Base-by-base conservation (phyloP, 2,888 invertebrate genomes). In the Cistogaster globosa region DNA sequence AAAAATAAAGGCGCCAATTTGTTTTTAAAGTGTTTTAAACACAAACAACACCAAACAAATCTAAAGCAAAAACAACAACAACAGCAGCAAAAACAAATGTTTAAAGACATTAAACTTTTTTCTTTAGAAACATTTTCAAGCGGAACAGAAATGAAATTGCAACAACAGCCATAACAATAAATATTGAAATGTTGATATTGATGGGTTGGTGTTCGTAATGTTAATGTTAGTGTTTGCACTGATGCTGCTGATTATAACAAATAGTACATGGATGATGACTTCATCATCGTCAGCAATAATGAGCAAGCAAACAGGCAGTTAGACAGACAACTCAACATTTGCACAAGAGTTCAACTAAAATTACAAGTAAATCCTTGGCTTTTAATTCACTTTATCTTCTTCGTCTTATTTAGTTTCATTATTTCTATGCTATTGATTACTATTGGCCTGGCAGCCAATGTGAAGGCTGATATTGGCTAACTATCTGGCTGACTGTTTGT, bases 241-340 rank as follows among this genome's bases (percentile, higher is more conserved):
- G 53, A 36, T 72, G 67, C 53, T 67, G 63, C 67, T 60, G 79
- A 83, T 83, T 79, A 79, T 79, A 68, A 83, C 63, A 78, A 76
- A 72, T 62, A 53, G n/a, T 48, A 60, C 74, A 57, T 45, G 67
- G 48, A 45, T 84, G 84, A 84, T 84, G 84, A 84, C 84, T 84
- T 84, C 72, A 80, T 80, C 68, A 69, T 62, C 26, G 16, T 26
- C 55, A 71, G 62, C 45, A 32, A 9, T 42, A 12, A 63, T 26
- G n/a, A n/a, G 3, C 20, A 20, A 14, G 22, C 42, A 68, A 14
- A 11, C 42, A 63, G 58, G 14, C 57, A 26, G 57, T n/a, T 12
- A 26, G 14, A n/a, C 38, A 20, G 53, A 48, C 62, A 26, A 71
- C 32, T 36, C 69, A 48, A 38, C 65, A 65, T 57, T 65, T 65